Base-by-base conservation (phyloP, 2,888 invertebrate species). In the Pterobdella sp. region DNA sequence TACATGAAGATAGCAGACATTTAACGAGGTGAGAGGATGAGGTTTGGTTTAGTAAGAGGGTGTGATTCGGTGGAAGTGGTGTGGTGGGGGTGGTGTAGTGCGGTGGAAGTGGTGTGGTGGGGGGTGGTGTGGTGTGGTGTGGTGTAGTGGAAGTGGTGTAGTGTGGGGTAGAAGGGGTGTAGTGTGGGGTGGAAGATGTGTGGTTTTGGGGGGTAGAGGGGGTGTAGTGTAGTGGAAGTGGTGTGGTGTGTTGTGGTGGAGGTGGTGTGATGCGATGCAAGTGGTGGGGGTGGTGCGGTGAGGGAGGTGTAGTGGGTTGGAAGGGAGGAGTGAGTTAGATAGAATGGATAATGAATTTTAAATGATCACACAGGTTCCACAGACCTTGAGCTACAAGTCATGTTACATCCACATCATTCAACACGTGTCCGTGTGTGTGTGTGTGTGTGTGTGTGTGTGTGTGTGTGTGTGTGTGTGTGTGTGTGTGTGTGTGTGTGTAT, bases 381-480 rank as follows among this genome's bases (percentile, higher is more conserved):
- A n/a, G n/a, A n/a, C n/a, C n/a, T n/a, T n/a, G n/a, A n/a, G n/a
- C n/a, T n/a, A n/a, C n/a, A n/a, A n/a, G n/a, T n/a, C n/a, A n/a
- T n/a, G n/a, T n/a, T n/a, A n/a, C n/a, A n/a, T n/a, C n/a, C n/a
- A n/a, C n/a, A n/a, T n/a, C n/a, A n/a, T n/a, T n/a, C n/a, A n/a
- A n/a, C n/a, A 2, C 35, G 52, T 64, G 2, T 70, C n/a, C 35
- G 69, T 34, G 34, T 64, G 69, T 70, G 60, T 67, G 73, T 70
- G 32, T 63, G 73, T 63, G 60, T 70, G 65, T 37, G 32, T 70
- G 70, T 70, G 64, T 63, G 65, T 73, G 64, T 29, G 64, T 64
- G 64, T 36, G 70, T 65, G 36, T 64, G 71, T 71, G 63, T 70
- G 56, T 56, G 34, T 56, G 34, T 70, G 60, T 74, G 34, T 64